Base-by-base conservation (phyloP, 2,888 invertebrate genomes). In the Charanyca ferruginea region DNA sequence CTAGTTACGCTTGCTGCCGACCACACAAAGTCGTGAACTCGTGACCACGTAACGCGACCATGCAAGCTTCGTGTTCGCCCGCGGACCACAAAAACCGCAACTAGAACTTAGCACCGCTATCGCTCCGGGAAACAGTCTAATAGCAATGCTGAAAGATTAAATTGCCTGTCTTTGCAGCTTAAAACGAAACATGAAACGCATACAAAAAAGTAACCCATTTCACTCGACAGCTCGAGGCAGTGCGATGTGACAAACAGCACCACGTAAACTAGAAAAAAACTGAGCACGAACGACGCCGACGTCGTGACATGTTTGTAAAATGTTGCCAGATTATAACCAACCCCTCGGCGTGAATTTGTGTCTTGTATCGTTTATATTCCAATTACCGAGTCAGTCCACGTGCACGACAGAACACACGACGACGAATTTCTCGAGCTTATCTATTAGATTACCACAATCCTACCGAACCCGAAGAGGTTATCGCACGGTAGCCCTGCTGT, bases 291-390 rank as follows among this genome's bases (percentile, higher is more conserved):
- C 79, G 38, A 38, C 38, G 16, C 13, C 11, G 38, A 5, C 38
- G 16, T 87, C 94, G 94, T 94, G 95, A 93, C 91, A 84, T 79
- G 92, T 86, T 90, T 93, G 85, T 90, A 89, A 93, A 93, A 95
- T 91, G 89, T 88, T 81, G 80, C 84, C 69, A 87, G 88, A 90
- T 92, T 90, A 89, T 85, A 82, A 77, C 82, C 85, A 88, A 87
- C 89, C 89, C 74, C 91, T 90, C 84, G 74, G 83, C 83, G 85
- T 88, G 85, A 89, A 90, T 89, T 89, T 89, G 84, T 87, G 82
- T 86, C 84, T 89, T 87, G 85, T 89, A 88, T 88, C 86, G 80
- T 88, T 91, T 86, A 89, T 87, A 88, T 87, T 81, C 79, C 84
- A 88, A 90, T 91, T 91, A 91, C 86, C 44, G 71, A 92, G 90